Evolutionary conservation across 2,888 invertebrate species (phyloP).

Genomic region (Tridacna crocea): DNA sequence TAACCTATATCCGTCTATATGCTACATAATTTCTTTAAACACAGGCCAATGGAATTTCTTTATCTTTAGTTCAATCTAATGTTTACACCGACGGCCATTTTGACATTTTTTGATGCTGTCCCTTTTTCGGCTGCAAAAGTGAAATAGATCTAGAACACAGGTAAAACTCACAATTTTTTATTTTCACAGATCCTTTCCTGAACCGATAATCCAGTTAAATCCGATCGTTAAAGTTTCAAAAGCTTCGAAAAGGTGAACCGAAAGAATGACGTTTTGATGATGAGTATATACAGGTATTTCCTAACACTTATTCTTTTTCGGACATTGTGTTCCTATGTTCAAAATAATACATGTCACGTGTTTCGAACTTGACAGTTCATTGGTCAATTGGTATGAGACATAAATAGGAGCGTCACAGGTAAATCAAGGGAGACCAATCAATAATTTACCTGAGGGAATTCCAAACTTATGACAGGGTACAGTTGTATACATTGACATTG

Average conservation of each 20-base stretch:
- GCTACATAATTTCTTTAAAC: too few species aligned
- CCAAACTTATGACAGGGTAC: conserved; percentile 17
- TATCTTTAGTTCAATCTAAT: conserved; percentile 6
- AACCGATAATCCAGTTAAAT: not conserved
- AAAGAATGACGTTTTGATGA: not conserved
- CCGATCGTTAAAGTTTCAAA: not conserved
- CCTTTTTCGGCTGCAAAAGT: conserved; percentile 3
- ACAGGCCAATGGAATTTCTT: not conserved
- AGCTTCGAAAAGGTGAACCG: not conserved
- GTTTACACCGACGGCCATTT: conserved; percentile 47
- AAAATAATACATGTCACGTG: conserved; percentile 52
- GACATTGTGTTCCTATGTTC: conserved; percentile 30
- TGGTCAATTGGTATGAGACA: conserved; percentile 50
- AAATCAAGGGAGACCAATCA: conserved; percentile 18
- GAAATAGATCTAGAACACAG: not conserved
- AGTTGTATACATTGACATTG: not conserved
- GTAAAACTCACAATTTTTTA: not conserved
- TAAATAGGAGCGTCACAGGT: conserved; percentile 55
- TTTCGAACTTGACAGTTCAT: conserved; percentile 32
- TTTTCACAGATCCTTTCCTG: not conserved
- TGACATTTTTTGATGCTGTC: conserved; percentile 40
- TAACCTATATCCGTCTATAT: too few species aligned
- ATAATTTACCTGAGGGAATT: conserved; percentile 6
- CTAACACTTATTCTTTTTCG: conserved; percentile 28
- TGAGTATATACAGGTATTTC: conserved; percentile 29